Evolutionary conservation across 1,140 invertebrate species (phyloP).

Genomic region (Ruditapes philippinarum): DNA sequence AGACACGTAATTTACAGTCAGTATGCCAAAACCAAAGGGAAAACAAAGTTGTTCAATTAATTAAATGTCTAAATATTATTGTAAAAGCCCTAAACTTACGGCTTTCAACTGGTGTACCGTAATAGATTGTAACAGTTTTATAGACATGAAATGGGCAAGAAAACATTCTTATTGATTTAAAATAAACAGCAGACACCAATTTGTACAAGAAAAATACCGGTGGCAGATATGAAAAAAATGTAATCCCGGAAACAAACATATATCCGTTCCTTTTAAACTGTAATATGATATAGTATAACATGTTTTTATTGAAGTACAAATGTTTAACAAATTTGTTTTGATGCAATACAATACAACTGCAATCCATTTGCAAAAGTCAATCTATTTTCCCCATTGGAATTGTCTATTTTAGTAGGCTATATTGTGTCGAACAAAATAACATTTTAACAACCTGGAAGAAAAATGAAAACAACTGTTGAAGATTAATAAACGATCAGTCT

Average conservation of each 20-base stretch:
- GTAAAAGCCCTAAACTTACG: not conserved
- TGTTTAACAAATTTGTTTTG: no score
- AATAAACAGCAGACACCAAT: slow-evolving; percentile 25
- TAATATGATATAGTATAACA: no score
- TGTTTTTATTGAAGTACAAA: no score
- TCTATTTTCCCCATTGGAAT: no score
- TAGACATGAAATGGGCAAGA: not conserved
- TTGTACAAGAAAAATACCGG: not conserved
- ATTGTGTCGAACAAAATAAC: no score
- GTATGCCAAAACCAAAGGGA: not conserved
- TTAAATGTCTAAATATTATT: slow-evolving; percentile 36
- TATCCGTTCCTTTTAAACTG: no score
- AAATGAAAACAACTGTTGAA: no score
- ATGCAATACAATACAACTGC: no score
- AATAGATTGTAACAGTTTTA: not conserved
- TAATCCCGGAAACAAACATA: not conserved
- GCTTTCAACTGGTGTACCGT: not conserved
- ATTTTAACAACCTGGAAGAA: no score
- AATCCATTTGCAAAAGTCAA: no score
- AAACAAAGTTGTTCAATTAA: slow-evolving; percentile 29
- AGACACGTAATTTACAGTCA: not conserved
- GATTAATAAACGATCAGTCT: no score
- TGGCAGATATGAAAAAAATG: not conserved
- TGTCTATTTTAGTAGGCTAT: no score
- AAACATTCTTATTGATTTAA: not conserved